Evolutionary conservation across 2,113 vertebrate genomes (phyloP), one percentile per base, ranked within the genome.

Genomic region (Pseudorasbora parva): DNA sequence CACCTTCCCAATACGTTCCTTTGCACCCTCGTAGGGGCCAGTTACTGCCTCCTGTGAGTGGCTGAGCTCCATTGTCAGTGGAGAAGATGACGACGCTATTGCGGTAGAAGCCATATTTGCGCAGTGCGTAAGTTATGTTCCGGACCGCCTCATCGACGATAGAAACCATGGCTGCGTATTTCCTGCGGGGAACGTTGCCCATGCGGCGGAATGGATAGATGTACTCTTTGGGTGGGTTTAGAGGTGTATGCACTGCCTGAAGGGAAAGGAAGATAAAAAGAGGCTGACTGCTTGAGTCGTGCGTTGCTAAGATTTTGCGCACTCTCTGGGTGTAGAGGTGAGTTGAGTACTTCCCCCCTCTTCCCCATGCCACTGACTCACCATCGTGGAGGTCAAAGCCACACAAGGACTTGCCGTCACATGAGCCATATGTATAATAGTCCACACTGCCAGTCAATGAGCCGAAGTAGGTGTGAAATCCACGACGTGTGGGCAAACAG

Each of bases 1-100:
- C 98, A 0, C 98, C 98, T 88, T 99, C 98, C 98, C 98, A 99
- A 80, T 99, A 99, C 0, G 97, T 98, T 59, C 98, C 98, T 90
- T 99, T 99, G 54, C 97, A 96, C 19, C 98, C 98, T 64, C 98
- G 91, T 4, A 99, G 95, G 0, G 98, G 98, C 98, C 98, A 99
- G 89, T 99, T 99, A 89, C 94, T 99, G 45, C 98, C 98, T 0
- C 98, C 98, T 0, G 96, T 97, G 83, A 98, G 95, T 0, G 98
- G 98, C 88, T 99, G 98, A 19, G 97, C 98, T 0, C 98, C 98
- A 0, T 99, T 99, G 86, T 99, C 98, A 0, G 97, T 98, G 78
- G 98, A 97, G 91, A 98, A 99, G 74, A 99, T 92, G 0, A 99
- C 94, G 64, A 99, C 92, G 0, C 95, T 99, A 91, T 99, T 98